Percentiles rank a stretch among this genome's conserved stretches.
These are phyloP conservation scores for Acinonyx jubatus DNA, from an alignment of 2,113 vertebrate species.

Conservation along the genomic window DNA sequence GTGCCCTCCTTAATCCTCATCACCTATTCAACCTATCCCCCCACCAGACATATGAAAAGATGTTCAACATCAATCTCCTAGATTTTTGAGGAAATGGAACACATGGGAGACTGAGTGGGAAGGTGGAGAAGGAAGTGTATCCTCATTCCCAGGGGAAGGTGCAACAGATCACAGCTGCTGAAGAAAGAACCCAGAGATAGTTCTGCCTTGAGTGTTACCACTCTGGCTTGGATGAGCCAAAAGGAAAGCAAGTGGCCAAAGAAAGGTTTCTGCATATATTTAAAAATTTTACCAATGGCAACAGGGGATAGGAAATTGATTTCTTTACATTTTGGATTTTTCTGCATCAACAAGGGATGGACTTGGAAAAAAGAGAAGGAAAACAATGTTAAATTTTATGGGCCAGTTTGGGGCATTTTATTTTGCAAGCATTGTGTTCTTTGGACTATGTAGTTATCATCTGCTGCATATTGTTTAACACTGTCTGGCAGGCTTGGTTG, in stretches of 20 bases:
- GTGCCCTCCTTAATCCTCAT: background rate
- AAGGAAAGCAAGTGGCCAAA: background rate
- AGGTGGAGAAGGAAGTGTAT: background rate
- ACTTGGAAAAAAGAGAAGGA: conserved; percentile 58
- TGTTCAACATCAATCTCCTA: background rate
- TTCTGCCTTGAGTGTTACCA: background rate
- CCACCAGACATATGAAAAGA: background rate
- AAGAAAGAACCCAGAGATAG: background rate
- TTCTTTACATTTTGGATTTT: conserved; percentile 55
- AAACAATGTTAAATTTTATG: conserved; percentile 52
- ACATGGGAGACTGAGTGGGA: background rate
- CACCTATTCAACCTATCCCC: background rate
- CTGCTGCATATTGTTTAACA: conserved; percentile 68
- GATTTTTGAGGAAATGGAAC: background rate
- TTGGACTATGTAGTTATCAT: conserved; percentile 62
- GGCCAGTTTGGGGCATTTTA: conserved; percentile 54
- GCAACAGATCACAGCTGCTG: background rate
- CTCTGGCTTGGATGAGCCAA: background rate
- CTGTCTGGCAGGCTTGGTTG: conserved; percentile 59
- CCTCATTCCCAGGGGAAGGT: background rate
- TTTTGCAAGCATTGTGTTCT: conserved; percentile 57
- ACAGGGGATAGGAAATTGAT: background rate
- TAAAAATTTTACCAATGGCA: background rate
- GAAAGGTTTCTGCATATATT: background rate
- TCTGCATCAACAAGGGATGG: conserved; percentile 29